Evolutionary conservation across 2,888 invertebrate species (phyloP).

Genomic region (Hanleya hanleyi): DNA sequence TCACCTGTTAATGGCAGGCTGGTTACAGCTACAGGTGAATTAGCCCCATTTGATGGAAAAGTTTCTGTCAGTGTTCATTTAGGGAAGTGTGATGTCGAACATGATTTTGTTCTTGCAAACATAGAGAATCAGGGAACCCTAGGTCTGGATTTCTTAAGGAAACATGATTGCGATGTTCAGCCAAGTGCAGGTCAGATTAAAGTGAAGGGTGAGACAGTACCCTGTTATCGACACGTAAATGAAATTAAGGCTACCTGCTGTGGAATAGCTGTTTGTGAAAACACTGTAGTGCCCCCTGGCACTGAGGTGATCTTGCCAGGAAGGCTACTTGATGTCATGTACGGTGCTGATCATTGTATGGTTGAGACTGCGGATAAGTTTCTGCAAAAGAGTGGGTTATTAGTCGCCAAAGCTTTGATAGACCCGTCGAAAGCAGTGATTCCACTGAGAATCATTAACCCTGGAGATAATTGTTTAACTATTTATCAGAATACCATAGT

Average conservation of each 20-base stretch:
- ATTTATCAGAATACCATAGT: not conserved
- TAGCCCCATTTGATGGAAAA: not conserved
- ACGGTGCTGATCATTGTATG: not conserved
- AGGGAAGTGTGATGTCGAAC: not conserved
- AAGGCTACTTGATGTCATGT: not conserved
- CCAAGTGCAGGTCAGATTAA: not conserved
- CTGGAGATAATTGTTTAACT: constrained; percentile 16
- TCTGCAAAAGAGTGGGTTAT: not conserved
- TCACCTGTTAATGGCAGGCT: not conserved
- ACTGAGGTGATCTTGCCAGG: not conserved
- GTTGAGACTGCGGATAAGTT: not conserved
- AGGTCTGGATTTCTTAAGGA: not conserved
- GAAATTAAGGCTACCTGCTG: not conserved
- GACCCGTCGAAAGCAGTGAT: constrained; percentile 2
- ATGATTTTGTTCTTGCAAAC: not conserved
- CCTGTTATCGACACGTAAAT: not conserved
- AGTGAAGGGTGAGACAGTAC: not conserved
- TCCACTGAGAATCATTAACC: constrained; percentile 18
- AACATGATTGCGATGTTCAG: not conserved
- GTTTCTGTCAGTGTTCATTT: not conserved
- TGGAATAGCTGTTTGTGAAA: not conserved
- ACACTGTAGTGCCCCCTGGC: not conserved
- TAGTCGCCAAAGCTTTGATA: constrained; percentile 10
- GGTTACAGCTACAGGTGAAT: not conserved
- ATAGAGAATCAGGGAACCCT: not conserved